Percentiles rank a stretch among this genome's conserved stretches.
Evolutionary conservation across 1,140 invertebrate genomes (phyloP).

Genomic region (Heliconius himera): DNA sequence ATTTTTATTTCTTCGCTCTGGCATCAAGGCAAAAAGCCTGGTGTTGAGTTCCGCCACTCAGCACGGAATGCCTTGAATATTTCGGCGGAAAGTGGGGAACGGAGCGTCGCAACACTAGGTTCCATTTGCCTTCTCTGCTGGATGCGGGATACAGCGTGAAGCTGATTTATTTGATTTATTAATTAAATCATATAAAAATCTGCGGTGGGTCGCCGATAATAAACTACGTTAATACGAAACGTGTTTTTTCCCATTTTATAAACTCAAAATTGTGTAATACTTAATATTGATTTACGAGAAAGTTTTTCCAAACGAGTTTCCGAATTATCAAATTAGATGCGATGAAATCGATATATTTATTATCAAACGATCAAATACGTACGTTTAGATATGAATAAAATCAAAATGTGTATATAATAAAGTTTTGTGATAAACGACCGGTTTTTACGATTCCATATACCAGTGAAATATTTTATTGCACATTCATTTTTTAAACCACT

Average conservation of each 20-base stretch:
- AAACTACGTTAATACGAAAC: constrained; percentile 14
- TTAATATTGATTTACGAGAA: constrained; percentile 25
- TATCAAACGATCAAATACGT: constrained; percentile 16
- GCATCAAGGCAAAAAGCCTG: too few relatives aligned
- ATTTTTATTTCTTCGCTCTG: too few relatives aligned
- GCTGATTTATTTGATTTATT: too few relatives aligned
- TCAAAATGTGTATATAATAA: constrained; percentile 13
- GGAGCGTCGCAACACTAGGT: too few relatives aligned
- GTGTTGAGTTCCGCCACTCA: too few relatives aligned
- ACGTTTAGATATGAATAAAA: constrained; percentile 19
- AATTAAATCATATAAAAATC: constrained; percentile 20
- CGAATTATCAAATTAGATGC: constrained; percentile 32
- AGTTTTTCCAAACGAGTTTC: constrained; percentile 22
- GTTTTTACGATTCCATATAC: neutral
- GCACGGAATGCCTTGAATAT: too few relatives aligned
- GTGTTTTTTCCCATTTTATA: constrained; percentile 19
- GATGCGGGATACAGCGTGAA: too few relatives aligned
- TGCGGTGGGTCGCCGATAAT: constrained; percentile 19
- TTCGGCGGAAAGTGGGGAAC: too few relatives aligned
- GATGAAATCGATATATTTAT: constrained; percentile 34
- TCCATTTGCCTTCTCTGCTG: too few relatives aligned
- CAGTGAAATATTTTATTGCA: neutral
- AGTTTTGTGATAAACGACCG: neutral
- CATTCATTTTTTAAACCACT: constrained; percentile 1
- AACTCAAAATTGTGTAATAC: constrained; percentile 22